A percentile compares a stretch with the other conserved stretches of the same genome.
Conservation (phyloP, 2,113 vertebrate species). For the Phylloscopus trochiloides region DNA sequence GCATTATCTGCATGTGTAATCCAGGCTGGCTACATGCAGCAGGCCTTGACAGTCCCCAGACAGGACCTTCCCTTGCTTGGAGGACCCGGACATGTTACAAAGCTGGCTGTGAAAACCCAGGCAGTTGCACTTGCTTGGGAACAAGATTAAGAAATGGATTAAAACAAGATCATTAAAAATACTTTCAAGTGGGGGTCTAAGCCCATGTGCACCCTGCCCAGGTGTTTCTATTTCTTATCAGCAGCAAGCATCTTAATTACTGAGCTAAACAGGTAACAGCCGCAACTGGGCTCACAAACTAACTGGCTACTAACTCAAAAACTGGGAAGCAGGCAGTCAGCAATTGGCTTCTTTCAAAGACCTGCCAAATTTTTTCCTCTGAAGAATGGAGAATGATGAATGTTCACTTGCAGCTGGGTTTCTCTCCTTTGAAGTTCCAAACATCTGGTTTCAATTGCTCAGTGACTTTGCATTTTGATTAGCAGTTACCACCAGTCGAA, state of each 20-base stretch:
- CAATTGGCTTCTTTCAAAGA: conserved; percentile 72
- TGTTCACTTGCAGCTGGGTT: conserved; percentile 58
- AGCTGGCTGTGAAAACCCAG: not conserved
- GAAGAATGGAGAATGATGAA: conserved; percentile 64
- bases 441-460: conserved; percentile 81
- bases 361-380: conserved; percentile 50
- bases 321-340: conserved; percentile 35
- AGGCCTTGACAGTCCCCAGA: not conserved
- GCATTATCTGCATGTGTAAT: conserved; percentile 30
- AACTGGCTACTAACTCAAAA: conserved; percentile 19
- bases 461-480: conserved; percentile 65
- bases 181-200: not conserved
- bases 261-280: conserved; percentile 11
- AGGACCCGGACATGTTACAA: not conserved
- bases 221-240: not conserved
- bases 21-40: not conserved
- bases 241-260: not conserved
- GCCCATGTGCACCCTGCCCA: not conserved
- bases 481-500: conserved; percentile 65
- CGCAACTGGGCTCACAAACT: not conserved
- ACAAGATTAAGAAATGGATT: not conserved
- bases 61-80: not conserved
- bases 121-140: not conserved
- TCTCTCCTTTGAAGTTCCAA: conserved; percentile 77
- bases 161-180: not conserved